A percentile compares a stretch with the other conserved stretches of the same genome.
phyloP scores from a whole-genome alignment of 2,888 invertebrate genomes.

The Hedya salicella region DNA sequence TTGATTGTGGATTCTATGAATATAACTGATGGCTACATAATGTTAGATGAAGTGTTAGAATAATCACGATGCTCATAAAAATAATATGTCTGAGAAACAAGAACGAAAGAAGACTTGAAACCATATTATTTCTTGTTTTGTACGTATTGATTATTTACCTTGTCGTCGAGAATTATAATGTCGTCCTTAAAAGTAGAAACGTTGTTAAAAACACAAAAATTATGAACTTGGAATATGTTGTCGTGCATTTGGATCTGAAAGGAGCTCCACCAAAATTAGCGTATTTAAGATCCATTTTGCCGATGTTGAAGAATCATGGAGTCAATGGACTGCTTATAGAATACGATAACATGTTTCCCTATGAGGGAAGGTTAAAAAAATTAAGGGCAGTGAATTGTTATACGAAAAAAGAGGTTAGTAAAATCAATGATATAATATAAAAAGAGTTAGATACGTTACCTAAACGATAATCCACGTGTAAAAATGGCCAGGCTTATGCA shows the following conservation, averaged over 20 bases:
- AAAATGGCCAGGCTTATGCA: too few relatives aligned
- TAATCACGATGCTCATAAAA: background rate
- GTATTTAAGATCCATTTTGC: constrained; percentile 86
- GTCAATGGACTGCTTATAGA: constrained; percentile 92
- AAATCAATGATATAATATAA: too few relatives aligned
- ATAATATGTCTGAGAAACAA: constrained; percentile 7
- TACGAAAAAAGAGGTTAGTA: constrained; percentile 64
- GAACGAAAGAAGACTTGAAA: background rate
- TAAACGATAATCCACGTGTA: too few relatives aligned
- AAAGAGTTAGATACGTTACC: too few relatives aligned
- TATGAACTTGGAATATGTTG: constrained; percentile 76
- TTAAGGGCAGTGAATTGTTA: constrained; percentile 88
- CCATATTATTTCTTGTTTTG: background rate
- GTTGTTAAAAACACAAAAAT: background rate
- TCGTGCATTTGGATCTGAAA: constrained; percentile 94
- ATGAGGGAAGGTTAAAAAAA: constrained; percentile 83
- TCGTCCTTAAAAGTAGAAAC: too few relatives aligned
- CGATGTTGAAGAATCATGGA: constrained; percentile 86
- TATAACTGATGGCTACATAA: too few relatives aligned
- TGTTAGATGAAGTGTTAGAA: background rate
- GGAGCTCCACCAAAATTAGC: constrained; percentile 90
- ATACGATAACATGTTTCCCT: constrained; percentile 96
- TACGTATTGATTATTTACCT: background rate
- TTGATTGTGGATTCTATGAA: too few relatives aligned
- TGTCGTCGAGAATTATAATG: constrained; percentile 1